A percentile compares a stretch with the other conserved stretches of the same genome.
phyloP scores from a whole-genome alignment of 2,888 invertebrate genomes.

The Chesias legatella region DNA sequence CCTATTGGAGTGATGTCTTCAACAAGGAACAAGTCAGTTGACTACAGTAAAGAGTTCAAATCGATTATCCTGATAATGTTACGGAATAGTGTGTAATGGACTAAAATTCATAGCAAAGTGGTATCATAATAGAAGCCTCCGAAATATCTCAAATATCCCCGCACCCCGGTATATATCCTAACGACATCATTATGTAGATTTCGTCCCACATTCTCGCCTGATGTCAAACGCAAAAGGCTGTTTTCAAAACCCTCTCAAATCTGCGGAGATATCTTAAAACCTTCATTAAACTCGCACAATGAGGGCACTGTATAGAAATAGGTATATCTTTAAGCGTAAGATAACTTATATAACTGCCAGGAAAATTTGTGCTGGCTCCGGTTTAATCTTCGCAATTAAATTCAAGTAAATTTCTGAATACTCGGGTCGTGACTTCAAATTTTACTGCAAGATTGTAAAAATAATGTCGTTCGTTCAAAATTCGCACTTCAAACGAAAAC shows the following conservation, averaged over 20 bases:
- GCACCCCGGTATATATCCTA: slow-evolving; percentile 31
- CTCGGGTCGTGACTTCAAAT: slow-evolving; percentile 1
- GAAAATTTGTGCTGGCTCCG: slow-evolving; percentile 20
- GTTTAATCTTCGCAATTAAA: too few relatives aligned
- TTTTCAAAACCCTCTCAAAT: slow-evolving; percentile 31
- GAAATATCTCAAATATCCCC: slow-evolving; percentile 17
- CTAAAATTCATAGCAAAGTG: slow-evolving; percentile 4
- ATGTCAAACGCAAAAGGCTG: slow-evolving; percentile 37
- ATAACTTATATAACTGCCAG: slow-evolving; percentile 21
- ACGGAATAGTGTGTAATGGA: background rate
- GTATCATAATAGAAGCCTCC: slow-evolving; percentile 12
- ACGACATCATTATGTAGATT: slow-evolving; percentile 50
- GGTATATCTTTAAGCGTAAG: slow-evolving; percentile 14
- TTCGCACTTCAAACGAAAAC: too few relatives aligned
- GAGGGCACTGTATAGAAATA: slow-evolving; percentile 10
- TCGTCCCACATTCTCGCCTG: slow-evolving; percentile 36
- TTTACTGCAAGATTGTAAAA: background rate
- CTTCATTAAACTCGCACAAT: slow-evolving; percentile 29
- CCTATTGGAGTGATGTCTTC: too few relatives aligned
- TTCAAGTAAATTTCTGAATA: slow-evolving; percentile 4
- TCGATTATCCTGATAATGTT: too few relatives aligned
- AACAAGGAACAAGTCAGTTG: too few relatives aligned
- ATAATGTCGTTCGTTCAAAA: background rate
- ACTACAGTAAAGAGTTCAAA: too few relatives aligned
- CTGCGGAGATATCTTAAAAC: slow-evolving; percentile 19